Percentiles rank a stretch among this genome's conserved stretches.
phyloP scores from a whole-genome alignment of 2,113 vertebrate species.

The Urocolius indicus region DNA sequence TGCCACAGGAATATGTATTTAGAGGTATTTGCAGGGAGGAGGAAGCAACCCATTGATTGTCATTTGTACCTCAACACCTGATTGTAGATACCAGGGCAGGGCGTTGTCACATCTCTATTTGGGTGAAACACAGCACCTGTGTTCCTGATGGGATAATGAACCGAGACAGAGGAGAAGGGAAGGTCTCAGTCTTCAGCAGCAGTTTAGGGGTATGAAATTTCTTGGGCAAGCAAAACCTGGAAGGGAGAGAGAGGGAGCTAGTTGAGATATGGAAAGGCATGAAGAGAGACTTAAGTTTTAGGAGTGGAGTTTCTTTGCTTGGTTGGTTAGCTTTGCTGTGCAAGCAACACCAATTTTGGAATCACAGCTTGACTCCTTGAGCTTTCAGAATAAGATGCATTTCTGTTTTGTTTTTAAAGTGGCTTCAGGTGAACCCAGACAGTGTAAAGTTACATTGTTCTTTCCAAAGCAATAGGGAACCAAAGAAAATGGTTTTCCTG shows the following conservation, averaged over 20 bases:
- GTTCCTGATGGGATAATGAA: not conserved
- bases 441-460: not conserved
- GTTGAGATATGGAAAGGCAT: not conserved
- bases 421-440: not conserved
- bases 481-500: not conserved
- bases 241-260: not conserved
- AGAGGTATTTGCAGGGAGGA: not conserved
- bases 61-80: not conserved
- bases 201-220: not conserved
- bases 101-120: slow-evolving; percentile 17
- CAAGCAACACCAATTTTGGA: not conserved
- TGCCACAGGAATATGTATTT: not conserved
- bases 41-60: not conserved
- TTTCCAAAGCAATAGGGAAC: not conserved
- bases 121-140: not conserved
- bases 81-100: not conserved
- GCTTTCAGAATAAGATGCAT: not conserved
- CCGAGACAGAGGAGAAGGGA: not conserved
- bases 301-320: not conserved
- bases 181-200: not conserved
- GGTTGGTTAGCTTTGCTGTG: not conserved
- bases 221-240: not conserved
- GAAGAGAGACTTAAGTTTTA: not conserved
- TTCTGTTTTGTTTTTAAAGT: slow-evolving; percentile 25
- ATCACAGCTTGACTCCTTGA: slow-evolving; percentile 2